Evolutionary conservation across 2,113 vertebrate species (phyloP), one percentile per base, ranked within the genome.

Genomic region (Prionailurus bengalensis): DNA sequence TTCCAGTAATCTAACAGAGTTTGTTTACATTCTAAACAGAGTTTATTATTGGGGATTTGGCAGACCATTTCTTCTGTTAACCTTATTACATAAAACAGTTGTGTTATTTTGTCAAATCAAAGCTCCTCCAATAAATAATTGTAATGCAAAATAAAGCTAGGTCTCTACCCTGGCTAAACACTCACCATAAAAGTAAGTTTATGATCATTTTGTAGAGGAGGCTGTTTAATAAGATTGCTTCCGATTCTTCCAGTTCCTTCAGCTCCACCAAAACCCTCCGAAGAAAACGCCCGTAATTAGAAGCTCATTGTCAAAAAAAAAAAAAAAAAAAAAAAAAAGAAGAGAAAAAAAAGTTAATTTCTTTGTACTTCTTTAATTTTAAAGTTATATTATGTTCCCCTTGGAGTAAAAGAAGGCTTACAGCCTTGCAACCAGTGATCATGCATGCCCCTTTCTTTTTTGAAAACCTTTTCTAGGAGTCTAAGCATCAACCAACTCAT

Each of bases 1-100:
- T 97, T 97, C 86, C 81, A 74, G 29, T 74, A 66, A 97, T 98
- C 94, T 92, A 61, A 89, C 21, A 79, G 81, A 95, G 25, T 94
- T 92, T 96, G 68, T 80, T 98, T 98, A 93, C 92, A 79, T 92
- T 98, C 96, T 71, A 93, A 96, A 94, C 61, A 94, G 73, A 90
- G 94, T 85, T 93, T 91, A 90, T 95, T 83, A 91, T 97, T 81
- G 45, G 61, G 82, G 3, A 21, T 96, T 96, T 96, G 88, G 65
- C 73, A n/a, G 45, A 29, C 71, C n/a, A 19, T 66, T 97, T 97
- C 91, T 92, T 92, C 92, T 31, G 58, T 74, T 91, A 96, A 58
- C 51, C 36, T 74, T 65, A 36, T 74, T 90, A 83, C 82, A 65
- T 70, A 80, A 89, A 86, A 31, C 53, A 95, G n/a, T 55, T 96